Percentiles rank a stretch among this genome's conserved stretches.
Evolutionary conservation across 2,888 invertebrate genomes (phyloP).

Genomic region (Archips xylosteana): DNA sequence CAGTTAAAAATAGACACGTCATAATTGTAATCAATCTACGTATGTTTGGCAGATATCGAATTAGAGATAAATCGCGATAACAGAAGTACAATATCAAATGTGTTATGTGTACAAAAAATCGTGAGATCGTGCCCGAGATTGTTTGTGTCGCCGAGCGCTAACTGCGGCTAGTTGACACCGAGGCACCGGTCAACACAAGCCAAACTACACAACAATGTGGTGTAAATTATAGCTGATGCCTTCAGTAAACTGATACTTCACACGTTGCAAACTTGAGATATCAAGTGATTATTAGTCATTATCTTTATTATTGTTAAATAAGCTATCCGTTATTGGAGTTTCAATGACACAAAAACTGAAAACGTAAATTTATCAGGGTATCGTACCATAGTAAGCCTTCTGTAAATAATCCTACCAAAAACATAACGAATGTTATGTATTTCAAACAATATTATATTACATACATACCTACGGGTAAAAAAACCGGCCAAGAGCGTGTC

Average conservation of each 20-base stretch:
- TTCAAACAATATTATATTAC: too few relatives aligned
- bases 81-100: conserved; percentile 37
- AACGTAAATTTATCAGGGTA: background rate
- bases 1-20: conserved; percentile 43
- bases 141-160: conserved; percentile 69
- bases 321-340: conserved; percentile 13
- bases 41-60: conserved; percentile 42
- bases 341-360: background rate
- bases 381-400: background rate
- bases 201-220: conserved; percentile 60
- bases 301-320: conserved; percentile 42
- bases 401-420: too few relatives aligned
- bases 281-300: conserved; percentile 67
- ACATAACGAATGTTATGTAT: too few relatives aligned
- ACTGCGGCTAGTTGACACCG: conserved; percentile 60
- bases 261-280: conserved; percentile 63
- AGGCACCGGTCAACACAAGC: conserved; percentile 56
- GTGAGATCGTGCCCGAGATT: conserved; percentile 57
- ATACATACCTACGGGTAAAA: too few relatives aligned
- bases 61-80: conserved; percentile 40
- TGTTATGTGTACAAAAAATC: conserved; percentile 55
- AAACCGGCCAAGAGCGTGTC: too few relatives aligned
- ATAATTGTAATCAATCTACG: conserved; percentile 43
- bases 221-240: conserved; percentile 73
- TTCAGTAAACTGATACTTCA: conserved; percentile 71